Evolutionary conservation across 2,113 vertebrate genomes (phyloP).

Genomic region (Micronycteris hirsuta): DNA sequence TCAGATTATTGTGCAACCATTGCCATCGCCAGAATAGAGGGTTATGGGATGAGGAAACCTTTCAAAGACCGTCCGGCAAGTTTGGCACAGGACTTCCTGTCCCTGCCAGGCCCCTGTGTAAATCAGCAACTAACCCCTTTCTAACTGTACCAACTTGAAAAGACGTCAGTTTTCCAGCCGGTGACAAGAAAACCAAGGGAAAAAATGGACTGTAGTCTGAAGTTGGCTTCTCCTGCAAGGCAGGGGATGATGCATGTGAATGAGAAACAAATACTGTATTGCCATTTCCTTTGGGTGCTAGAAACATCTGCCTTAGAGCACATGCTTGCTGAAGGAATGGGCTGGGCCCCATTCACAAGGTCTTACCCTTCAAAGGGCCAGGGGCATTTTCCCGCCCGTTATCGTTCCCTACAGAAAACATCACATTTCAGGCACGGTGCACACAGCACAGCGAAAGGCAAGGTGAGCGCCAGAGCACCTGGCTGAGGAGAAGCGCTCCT

Average conservation of each 20-base stretch:
- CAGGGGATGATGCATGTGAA: not conserved
- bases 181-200: not conserved
- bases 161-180: not conserved
- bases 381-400: conserved; percentile 55
- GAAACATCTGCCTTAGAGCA: conserved; percentile 10
- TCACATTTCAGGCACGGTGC: conserved; percentile 9
- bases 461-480: conserved; percentile 72
- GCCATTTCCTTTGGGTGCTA: not conserved
- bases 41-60: not conserved
- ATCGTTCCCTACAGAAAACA: conserved; percentile 67
- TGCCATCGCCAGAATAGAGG: not conserved
- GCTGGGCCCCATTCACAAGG: conserved; percentile 53
- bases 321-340: not conserved
- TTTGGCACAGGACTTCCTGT: not conserved
- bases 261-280: not conserved
- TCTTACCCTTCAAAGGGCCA: conserved; percentile 57
- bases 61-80: not conserved
- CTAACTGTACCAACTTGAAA: not conserved
- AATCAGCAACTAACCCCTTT: not conserved
- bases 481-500: conserved; percentile 24
- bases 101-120: not conserved
- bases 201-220: not conserved
- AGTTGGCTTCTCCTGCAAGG: not conserved
- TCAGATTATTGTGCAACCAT: not conserved
- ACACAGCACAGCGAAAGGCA: conserved; percentile 38